A percentile compares a stretch with the other conserved stretches of the same genome.
phyloP scores from a whole-genome alignment of 1,140 invertebrate species.

The Ephestia elutella region DNA sequence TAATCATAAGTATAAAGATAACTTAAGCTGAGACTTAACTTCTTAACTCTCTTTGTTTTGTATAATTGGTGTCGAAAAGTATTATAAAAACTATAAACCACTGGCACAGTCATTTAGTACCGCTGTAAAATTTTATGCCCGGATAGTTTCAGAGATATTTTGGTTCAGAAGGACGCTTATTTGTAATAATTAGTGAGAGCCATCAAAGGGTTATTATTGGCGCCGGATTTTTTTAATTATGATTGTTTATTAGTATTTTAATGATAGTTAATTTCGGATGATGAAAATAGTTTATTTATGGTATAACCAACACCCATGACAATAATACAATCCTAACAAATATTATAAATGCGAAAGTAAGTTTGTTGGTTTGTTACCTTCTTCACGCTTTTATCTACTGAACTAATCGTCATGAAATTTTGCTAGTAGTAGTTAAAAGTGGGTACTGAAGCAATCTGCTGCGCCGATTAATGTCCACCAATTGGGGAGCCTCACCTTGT shows the following conservation, averaged over 20 bases:
- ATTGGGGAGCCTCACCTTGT: too few relatives aligned
- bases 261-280: slow-evolving; percentile 5
- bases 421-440: too few relatives aligned
- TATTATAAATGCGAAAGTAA: too few relatives aligned
- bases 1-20: too few relatives aligned
- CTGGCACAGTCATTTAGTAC: slow-evolving; percentile 49
- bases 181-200: slow-evolving; percentile 36
- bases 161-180: slow-evolving; percentile 29
- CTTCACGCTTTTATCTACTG: too few relatives aligned
- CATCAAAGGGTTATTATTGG: slow-evolving; percentile 29
- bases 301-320: too few relatives aligned
- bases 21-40: not conserved
- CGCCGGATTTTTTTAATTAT: slow-evolving; percentile 18
- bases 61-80: slow-evolving; percentile 41
- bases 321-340: too few relatives aligned
- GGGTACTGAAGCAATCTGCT: too few relatives aligned
- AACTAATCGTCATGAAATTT: too few relatives aligned
- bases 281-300: too few relatives aligned
- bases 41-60: not conserved
- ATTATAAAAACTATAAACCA: slow-evolving; percentile 64
- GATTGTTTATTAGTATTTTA: slow-evolving; percentile 17
- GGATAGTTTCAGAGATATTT: slow-evolving; percentile 44
- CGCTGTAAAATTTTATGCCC: slow-evolving; percentile 53
- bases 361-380: too few relatives aligned
- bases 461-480: too few relatives aligned